These are phyloP conservation scores for Protosalanx chinensis DNA, from an alignment of 2,797 vertebrate genomes.

Conservation along the genomic window DNA sequence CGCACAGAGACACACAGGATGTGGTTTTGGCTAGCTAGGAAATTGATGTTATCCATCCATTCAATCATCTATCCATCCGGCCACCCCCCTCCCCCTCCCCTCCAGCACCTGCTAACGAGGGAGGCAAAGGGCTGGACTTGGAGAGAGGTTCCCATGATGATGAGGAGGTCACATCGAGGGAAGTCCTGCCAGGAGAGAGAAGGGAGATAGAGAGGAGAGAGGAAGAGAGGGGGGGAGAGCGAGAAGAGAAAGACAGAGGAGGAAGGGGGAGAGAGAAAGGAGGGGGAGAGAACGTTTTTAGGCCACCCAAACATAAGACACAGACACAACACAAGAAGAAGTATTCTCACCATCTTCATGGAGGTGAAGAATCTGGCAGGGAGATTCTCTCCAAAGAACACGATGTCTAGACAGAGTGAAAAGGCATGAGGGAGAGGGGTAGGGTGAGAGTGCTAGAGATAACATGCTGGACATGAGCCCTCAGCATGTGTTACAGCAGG, in stretches of 20 bases:
- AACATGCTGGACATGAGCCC: background rate
- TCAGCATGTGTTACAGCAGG: background rate
- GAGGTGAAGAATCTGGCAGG: conserved; percentile 85
- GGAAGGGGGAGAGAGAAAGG: background rate
- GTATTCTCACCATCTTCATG: conserved; percentile 78
- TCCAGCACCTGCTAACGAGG: conserved; percentile 79
- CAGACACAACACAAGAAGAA: background rate
- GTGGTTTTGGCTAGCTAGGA: background rate
- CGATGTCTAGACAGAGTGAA: conserved; percentile 75
- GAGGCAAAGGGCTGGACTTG: conserved; percentile 91
- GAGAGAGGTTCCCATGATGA: conserved; percentile 90
- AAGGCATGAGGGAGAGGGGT: background rate
- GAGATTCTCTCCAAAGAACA: conserved; percentile 90
- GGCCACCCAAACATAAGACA: background rate
- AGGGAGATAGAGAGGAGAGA: background rate
- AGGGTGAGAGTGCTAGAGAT: background rate
- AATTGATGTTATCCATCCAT: background rate
- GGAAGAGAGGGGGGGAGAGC: background rate
- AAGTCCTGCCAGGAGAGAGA: conserved; percentile 76
- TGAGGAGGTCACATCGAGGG: conserved; percentile 82
- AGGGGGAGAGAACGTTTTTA: background rate
- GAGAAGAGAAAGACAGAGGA: background rate
- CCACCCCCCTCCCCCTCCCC: background rate
- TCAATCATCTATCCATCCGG: background rate
- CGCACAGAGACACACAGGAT: background rate